phyloP scores from a whole-genome alignment of 1,140 invertebrate species.

The Tetragonula clypearis region DNA sequence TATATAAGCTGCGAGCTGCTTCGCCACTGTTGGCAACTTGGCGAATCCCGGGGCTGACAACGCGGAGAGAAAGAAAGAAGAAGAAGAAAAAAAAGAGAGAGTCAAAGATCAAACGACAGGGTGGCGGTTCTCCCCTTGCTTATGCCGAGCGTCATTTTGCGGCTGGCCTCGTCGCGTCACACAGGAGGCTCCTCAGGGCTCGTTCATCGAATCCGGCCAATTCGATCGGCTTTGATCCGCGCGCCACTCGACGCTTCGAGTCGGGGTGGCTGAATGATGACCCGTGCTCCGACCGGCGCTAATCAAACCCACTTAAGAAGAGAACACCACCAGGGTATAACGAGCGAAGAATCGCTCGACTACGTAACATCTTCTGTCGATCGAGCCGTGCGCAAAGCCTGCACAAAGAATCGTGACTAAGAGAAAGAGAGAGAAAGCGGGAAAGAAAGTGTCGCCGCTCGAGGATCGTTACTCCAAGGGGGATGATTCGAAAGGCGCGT shows the following conservation, averaged over 20 bases:
- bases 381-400: neutral
- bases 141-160: neutral
- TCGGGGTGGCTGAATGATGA: constrained; percentile 33
- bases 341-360: constrained; percentile 56
- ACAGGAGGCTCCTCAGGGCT: neutral
- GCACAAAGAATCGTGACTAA: too few species aligned
- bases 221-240: constrained; percentile 55
- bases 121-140: neutral
- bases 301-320: constrained; percentile 62
- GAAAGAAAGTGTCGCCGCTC: constrained; percentile 30
- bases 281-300: constrained; percentile 6
- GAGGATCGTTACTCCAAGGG: constrained; percentile 29
- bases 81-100: too few species aligned
- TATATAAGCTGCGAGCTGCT: neutral
- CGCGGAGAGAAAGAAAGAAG: neutral
- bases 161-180: neutral
- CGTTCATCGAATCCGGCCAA: constrained; percentile 50
- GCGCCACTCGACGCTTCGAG: constrained; percentile 43
- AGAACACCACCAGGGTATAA: constrained; percentile 47
- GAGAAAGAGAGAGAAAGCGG: constrained; percentile 4
- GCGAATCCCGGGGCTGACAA: neutral
- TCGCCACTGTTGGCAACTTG: too few species aligned
- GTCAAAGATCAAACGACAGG: constrained; percentile 9
- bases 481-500: constrained; percentile 40
- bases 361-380: neutral